These are phyloP conservation scores for Drosophila chauvacae DNA, from an alignment of 1,140 invertebrate species.

Conservation along the genomic window DNA sequence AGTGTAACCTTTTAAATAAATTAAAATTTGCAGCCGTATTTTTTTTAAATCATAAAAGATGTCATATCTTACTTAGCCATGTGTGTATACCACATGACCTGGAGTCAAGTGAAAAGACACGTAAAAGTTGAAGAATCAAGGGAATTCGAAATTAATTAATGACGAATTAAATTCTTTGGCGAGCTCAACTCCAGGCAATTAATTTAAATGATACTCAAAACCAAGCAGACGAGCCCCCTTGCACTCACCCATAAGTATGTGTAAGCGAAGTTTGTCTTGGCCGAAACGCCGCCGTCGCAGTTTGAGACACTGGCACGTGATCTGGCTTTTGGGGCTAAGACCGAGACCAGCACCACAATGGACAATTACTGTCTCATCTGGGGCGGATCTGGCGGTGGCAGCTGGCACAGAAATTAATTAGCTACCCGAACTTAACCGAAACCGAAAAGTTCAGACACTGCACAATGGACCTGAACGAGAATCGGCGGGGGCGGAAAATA, in stretches of 20 bases:
- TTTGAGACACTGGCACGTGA: constrained; percentile 32
- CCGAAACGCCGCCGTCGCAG: constrained; percentile 24
- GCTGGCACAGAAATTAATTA: constrained; percentile 68
- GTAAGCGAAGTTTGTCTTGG: constrained; percentile 21
- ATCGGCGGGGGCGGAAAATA: neutral
- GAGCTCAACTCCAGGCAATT: constrained; percentile 18
- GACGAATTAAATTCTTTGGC: constrained; percentile 19
- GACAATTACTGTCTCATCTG: constrained; percentile 64
- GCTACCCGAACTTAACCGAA: constrained; percentile 45
- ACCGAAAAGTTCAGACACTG: constrained; percentile 43
- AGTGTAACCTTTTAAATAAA: constrained; percentile 4
- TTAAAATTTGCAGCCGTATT: neutral
- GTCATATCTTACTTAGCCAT: neutral
- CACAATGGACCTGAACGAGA: constrained; percentile 24
- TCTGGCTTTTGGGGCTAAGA: constrained; percentile 10
- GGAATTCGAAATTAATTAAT: constrained; percentile 19
- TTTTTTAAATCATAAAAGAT: no score
- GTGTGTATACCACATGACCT: neutral
- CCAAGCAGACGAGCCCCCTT: constrained; percentile 2
- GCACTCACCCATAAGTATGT: constrained; percentile 10
- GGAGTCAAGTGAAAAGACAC: neutral
- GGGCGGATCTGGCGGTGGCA: constrained; percentile 40
- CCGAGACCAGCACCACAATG: constrained; percentile 36
- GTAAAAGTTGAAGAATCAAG: neutral
- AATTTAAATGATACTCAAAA: constrained; percentile 56